These are phyloP conservation scores for Engystomops pustulosus DNA, from an alignment of 2,113 vertebrate genomes.

Conservation along the genomic window DNA sequence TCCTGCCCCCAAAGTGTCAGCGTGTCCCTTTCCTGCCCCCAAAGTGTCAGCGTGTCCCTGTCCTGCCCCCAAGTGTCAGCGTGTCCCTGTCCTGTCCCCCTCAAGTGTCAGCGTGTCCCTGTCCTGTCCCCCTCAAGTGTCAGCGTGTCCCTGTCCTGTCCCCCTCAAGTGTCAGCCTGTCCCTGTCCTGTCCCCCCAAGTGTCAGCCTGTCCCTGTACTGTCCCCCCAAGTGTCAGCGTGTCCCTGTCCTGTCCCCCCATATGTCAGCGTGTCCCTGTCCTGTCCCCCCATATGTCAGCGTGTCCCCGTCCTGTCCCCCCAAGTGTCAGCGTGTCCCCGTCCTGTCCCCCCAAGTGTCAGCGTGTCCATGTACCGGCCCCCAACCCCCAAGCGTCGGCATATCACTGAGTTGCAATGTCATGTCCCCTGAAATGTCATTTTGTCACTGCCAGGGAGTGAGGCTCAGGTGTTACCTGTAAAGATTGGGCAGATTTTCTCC, in stretches of 20 bases:
- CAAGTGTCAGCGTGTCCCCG: not conserved
- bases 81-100: not conserved
- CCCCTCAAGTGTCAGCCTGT: too few relatives aligned
- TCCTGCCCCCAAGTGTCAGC: not conserved
- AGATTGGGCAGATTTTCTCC: slow-evolving; percentile 97
- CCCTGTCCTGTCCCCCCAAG: too few relatives aligned
- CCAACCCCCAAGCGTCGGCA: not conserved
- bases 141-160: too few relatives aligned
- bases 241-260: not conserved
- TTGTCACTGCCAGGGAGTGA: not conserved
- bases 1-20: not conserved
- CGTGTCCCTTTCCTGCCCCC: not conserved
- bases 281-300: not conserved
- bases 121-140: too few relatives aligned
- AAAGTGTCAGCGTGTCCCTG: too few relatives aligned
- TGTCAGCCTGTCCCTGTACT: not conserved
- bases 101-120: not conserved
- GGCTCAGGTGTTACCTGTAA: slow-evolving; percentile 82
- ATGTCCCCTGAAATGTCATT: not conserved
- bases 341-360: not conserved
- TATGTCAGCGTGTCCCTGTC: not conserved
- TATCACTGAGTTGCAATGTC: not conserved
- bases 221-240: not conserved
- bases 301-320: too few relatives aligned
- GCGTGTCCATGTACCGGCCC: not conserved